Evolutionary conservation across 2,797 vertebrate species (phyloP).

Genomic region (Staurois parvus): DNA sequence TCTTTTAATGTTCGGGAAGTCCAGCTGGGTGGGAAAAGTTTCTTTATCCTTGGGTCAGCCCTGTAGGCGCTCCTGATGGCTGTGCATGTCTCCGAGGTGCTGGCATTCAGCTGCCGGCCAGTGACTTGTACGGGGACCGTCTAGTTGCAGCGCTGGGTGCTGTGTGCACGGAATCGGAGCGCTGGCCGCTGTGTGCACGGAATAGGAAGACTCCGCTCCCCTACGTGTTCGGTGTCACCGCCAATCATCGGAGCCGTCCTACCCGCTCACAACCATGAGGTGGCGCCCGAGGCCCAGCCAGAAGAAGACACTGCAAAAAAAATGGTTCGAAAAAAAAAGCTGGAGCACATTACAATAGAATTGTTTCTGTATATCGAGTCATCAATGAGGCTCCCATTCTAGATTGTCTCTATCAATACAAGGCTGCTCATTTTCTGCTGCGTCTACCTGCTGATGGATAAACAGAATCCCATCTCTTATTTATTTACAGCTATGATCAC

Average conservation of each 20-base stretch:
- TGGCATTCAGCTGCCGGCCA: background rate
- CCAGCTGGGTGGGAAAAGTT: slow-evolving; percentile 15
- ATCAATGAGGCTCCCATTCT: background rate
- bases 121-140: too few relatives aligned
- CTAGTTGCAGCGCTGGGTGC: slow-evolving; percentile 1
- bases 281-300: slow-evolving; percentile 2
- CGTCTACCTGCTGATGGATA: too few relatives aligned
- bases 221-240: slow-evolving; percentile 42
- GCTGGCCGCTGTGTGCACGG: slow-evolving; percentile 36
- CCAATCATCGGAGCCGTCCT: slow-evolving; percentile 25
- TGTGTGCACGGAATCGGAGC: slow-evolving; percentile 31
- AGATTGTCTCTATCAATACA: background rate
- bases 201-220: slow-evolving; percentile 40
- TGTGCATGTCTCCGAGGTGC: slow-evolving; percentile 18
- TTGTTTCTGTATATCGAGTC: background rate
- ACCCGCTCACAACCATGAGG: background rate
- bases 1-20: slow-evolving; percentile 58
- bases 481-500: too few relatives aligned
- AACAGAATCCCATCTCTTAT: too few relatives aligned
- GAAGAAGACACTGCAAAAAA: background rate
- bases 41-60: slow-evolving; percentile 8
- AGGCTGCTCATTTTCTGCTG: too few relatives aligned
- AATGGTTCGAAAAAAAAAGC: background rate
- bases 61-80: background rate
- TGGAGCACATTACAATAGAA: background rate